Evolutionary conservation across 2,888 invertebrate species (phyloP), one percentile per base, ranked within the genome.

Genomic region (Chydorus sphaericus): DNA sequence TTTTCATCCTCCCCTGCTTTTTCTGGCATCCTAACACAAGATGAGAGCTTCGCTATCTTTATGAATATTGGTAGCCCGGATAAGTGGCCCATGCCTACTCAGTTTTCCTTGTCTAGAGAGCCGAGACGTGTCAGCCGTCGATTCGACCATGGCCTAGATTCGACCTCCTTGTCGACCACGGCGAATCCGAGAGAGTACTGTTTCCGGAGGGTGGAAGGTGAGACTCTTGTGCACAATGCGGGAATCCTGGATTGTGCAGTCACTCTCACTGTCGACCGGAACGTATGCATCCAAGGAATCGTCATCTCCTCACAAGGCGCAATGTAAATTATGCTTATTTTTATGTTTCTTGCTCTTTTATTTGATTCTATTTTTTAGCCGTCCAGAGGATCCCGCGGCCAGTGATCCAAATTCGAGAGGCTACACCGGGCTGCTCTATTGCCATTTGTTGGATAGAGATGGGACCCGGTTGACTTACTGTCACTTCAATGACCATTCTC

Each of bases 1-100:
- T 88, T 89, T 68, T 86, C 88, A 1, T 83, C 84, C 64, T 85
- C 85, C 0, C 85, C 87, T 0, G 86, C 84, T 0, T 76, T 80
- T 52, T 86, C 86, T 11, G 64, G 14, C n/a, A 70, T 88, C 8
- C 73, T 89, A 28, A 76, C 80, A 0, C 81, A 85, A 68, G 76
- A 83, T 1, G 88, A 89, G 66, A 81, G 85, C 14, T 82, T 86
- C 65, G 79, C 84, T 0, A 82, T 89, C 57, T 73, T 89, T 1
- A 85, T 88, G 79, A 86, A 87, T 67, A 85, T 88, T 58, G 79
- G 85, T 20, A 83, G 83, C 20, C 78, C 80, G 23, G 77, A 74
- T 26, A 61, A 59, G 18, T 59, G 60, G 58, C 37, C 59, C 10
- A 39, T 63, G 18, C 63, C 63, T 4, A 54, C 36, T 44, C 58